Evolutionary conservation across 2,113 vertebrate species (phyloP), one percentile per base, ranked within the genome.

Genomic region (Albula goreensis): DNA sequence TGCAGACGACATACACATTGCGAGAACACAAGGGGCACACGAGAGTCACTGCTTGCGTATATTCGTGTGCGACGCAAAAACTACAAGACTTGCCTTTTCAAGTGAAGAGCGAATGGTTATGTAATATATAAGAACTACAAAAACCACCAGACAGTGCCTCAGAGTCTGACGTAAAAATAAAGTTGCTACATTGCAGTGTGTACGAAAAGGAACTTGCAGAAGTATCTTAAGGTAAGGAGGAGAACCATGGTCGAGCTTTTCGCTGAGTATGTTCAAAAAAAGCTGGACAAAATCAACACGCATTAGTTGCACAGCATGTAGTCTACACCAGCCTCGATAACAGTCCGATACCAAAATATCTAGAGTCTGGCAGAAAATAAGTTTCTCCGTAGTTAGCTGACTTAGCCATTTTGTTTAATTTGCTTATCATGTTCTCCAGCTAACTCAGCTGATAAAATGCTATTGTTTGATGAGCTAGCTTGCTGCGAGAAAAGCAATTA

Each of bases 11-110:
- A 48, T 25, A 83, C 85, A 52, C 80, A 51, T 50, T 22, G 80
- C 80, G 50, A n/a, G 22, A 22, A 52, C 49, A 51, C 79, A 19
- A 12, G 7, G 79, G 79, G 2, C 79, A 50, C 15, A 7, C 17
- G 0, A 51, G 25, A 17, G 80, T 81, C 78, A 81, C 50, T n/a
- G 49, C 22, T 31, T 86, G 83, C 86, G 91, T 86, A 19, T 87
- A 83, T 87, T 83, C 63, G 17, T 85, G 85, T 85, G 90, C 91
- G 88, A 85, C 90, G 82, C 49, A n/a, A 66, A 86, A 86, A 85
- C 88, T 88, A 88, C 89, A 88, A 51, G 49, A 51, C 50, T 13
- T 31, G 17, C 9, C 13, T 53, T 25, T 56, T 17, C 48, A 9
- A 22, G 5, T 2, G 6, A 2, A 0, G 4, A 52, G 25, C 25